Evolutionary conservation across 2,113 vertebrate genomes (phyloP), one percentile per base, ranked within the genome.

Genomic region (Junco hyemalis): DNA sequence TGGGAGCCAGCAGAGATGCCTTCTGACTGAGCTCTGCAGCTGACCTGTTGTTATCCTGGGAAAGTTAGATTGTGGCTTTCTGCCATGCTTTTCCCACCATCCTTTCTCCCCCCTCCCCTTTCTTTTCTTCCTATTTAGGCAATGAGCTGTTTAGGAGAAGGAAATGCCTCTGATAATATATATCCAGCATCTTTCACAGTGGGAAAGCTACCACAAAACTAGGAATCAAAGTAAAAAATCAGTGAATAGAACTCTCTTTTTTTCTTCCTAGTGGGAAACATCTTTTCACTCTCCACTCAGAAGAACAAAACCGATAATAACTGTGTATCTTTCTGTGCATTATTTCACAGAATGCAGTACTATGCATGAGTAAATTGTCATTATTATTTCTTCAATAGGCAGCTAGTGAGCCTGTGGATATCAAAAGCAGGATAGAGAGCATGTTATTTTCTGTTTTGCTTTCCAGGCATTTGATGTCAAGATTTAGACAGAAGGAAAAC

Each of bases 51-150:
- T 3, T 19, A 63, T 81, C 86, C 91, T 95, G 92, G 82, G 94
- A 93, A 96, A 92, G 86, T 90, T 33, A 23, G 24, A 50, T 14
- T 63, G 70, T 89, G 83, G 83, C 64, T 66, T 72, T 60, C 44
- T 91, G 82, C 74, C 76, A 33, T 53, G 22, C 23, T 54, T 79
- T 90, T 86, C 91, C 81, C 86, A 88, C 69, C 40, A 44, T 66
- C 12, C 14, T 69, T 73, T 22, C 36, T 50, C 3, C 2, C 8
- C 5, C 63, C 70, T 61, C 25, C n/a, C 54, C 33, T n/a, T 53
- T 61, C 54, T 70, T 78, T 71, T 80, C 84, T 85, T 90, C 92
- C 90, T 87, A 80, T 95, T 95, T 94, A 77, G 94, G 92, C 76
- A 93, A 47, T 88, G 90, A 93, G 44, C 74, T 93, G 50, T 80